Base-by-base conservation (phyloP, 2,888 invertebrate species). In the Opisthograptis luteolata region DNA sequence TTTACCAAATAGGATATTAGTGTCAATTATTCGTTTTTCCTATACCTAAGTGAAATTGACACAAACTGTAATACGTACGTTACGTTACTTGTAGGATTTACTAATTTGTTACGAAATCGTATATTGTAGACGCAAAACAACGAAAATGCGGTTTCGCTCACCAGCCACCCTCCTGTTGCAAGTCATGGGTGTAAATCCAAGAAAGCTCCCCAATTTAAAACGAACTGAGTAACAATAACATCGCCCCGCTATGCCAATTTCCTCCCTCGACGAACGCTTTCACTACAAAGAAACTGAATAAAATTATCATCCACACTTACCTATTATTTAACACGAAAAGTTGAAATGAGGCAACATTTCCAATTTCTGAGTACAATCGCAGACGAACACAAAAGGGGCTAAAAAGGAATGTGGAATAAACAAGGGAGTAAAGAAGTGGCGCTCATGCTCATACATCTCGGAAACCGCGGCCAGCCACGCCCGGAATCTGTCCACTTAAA, bases 131-230 rank as follows among this genome's bases (percentile, higher is more conserved):
- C 57, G 52, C 17, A 30, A 46, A 25, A 27, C 30, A 41, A 28
- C 34, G 64, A 70, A 66, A 66, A 64, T 68, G 66, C 55, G 70
- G 60, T 64, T 65, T 70, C 75, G 79, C 73, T 75, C 72, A 64
- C 57, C 66, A 64, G 69, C 67, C 70, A 70, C 76, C 81, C 81
- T 74, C 76, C 69, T 70, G 68, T 66, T 79, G 86, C 86, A 87
- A 89, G 87, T 87, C 87, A 88, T 82, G 84, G 84, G 84, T 86
- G 87, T 84, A 85, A 88, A 88, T 88, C 87, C 82, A 87, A 89
- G 87, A 87, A 89, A 87, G 84, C 83, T 85, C 89, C 86, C 79
- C 86, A 87, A 87, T 88, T 90, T 87, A 86, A 88, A 87, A 78
- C 78, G 85, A 82, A 85, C 87, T 82, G 81, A 84, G 81, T 87